These are phyloP conservation scores for Leuciscus waleckii DNA, from an alignment of 2,797 vertebrate genomes.

Conservation along the genomic window DNA sequence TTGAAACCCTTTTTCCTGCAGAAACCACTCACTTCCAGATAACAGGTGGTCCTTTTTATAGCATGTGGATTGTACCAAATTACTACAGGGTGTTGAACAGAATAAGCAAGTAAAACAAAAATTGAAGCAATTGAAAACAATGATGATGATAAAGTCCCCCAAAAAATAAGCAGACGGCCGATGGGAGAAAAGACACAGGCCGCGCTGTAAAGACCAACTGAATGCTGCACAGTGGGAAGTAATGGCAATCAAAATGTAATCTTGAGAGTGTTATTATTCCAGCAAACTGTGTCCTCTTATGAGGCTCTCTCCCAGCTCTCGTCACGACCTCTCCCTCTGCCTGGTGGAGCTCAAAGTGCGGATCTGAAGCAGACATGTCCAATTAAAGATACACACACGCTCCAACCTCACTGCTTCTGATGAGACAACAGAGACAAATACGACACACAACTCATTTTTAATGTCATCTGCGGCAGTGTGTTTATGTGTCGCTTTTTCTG, in stretches of 20 bases:
- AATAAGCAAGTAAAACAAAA: constrained; percentile 30
- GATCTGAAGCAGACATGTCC: constrained; percentile 56
- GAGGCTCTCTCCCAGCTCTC: constrained; percentile 44
- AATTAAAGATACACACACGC: constrained; percentile 59
- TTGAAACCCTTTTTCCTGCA: neutral
- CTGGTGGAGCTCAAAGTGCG: constrained; percentile 53
- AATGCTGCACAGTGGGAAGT: constrained; percentile 39
- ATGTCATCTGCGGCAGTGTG: constrained; percentile 35
- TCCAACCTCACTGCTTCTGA: constrained; percentile 26
- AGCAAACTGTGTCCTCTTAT: constrained; percentile 46
- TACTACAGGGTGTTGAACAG: neutral
- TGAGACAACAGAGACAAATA: constrained; percentile 40
- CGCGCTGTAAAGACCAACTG: constrained; percentile 2
- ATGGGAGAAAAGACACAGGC: neutral
- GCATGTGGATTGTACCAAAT: constrained; percentile 23
- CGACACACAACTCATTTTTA: constrained; percentile 39
- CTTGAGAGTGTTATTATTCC: constrained; percentile 56
- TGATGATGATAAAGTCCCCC: constrained; percentile 31
- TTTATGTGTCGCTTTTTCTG: constrained; percentile 40
- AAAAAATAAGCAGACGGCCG: neutral
- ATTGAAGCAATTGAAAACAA: constrained; percentile 42
- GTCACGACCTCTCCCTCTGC: constrained; percentile 45
- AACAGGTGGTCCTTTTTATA: neutral
- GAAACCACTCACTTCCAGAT: neutral
- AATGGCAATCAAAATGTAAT: constrained; percentile 54